Base-by-base conservation (phyloP, 35 echinoderm and acorn worm genomes). In the Ptychodera flava region DNA sequence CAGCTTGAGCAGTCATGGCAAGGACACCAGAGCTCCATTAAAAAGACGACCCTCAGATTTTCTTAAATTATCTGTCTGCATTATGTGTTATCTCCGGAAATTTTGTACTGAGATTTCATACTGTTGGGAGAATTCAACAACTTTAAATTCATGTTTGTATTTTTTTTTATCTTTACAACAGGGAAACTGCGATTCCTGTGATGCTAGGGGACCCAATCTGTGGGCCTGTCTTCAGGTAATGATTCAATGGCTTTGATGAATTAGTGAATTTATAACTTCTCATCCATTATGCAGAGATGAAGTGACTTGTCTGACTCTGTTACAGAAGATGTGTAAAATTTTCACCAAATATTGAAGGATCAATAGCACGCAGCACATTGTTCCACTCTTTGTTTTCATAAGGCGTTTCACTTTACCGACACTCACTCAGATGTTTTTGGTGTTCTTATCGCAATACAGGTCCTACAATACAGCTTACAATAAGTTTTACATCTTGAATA, bases 161-260 rank as follows among this genome's bases (percentile, higher is more conserved):
- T 64, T 6, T 64, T 22, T 64, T 64, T 64, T 64, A 12, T 12
- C 45, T 12, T 12, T 64, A 6, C 45, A 6, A 64, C 82, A 95
- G 93, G 90, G 91, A 31, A 80, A 32, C 30, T 97, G 91, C 81
- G 38, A 85, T 35, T 90, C 85, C 14, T 93, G 91, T 76, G 75
- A 78, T 36, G 83, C 94, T 22, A 78, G 78, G 79, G 91, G 91
- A 53, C 91, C 94, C 2, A 93, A 88, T 79, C 77, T 93, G 29
- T 93, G 91, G 94, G 80, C 92, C 1, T 93, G 94, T 32, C 52
- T 93, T 33, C 78, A 92, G 88, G 91, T 97, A 79, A 29, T 83
- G 32, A 79, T 79, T 1, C 32, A 82, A 14, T 36, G 31, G 1
- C 35, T 12, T 35, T 1, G 31, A 33, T 16, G 16, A 27, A 32